phyloP scores from a whole-genome alignment of 2,797 vertebrate genomes.

The Silurus lanzhouensis region DNA sequence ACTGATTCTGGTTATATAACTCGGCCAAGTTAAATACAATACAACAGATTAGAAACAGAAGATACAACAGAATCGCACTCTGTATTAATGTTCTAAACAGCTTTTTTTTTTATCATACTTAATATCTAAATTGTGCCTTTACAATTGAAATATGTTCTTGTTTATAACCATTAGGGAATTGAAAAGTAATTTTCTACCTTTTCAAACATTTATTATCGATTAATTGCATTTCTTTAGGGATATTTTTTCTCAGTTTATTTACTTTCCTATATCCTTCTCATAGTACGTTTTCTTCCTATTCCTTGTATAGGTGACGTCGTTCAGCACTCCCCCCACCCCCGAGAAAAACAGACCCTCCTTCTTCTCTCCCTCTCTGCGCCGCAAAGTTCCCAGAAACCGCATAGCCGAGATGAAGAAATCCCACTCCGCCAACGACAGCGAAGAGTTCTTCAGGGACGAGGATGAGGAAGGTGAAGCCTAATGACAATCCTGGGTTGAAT shows the following conservation, averaged over 20 bases:
- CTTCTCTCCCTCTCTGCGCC: slow-evolving; percentile 92
- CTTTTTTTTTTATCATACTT: neutral
- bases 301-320: slow-evolving; percentile 87
- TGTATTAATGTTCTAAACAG: too few relatives aligned
- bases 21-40: neutral
- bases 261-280: neutral
- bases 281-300: neutral
- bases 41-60: neutral
- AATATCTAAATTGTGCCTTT: neutral
- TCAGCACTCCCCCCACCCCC: slow-evolving; percentile 94
- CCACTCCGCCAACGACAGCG: slow-evolving; percentile 96
- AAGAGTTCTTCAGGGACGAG: slow-evolving; percentile 95
- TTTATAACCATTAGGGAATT: neutral
- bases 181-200: neutral
- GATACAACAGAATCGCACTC: neutral
- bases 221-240: neutral
- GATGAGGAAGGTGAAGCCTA: slow-evolving; percentile 78
- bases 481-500: neutral
- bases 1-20: neutral
- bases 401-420: slow-evolving; percentile 98
- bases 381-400: slow-evolving; percentile 88
- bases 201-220: neutral
- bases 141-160: neutral
- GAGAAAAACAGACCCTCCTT: slow-evolving; percentile 93
- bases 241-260: neutral